Conservation (phyloP, 2,888 invertebrate species). For the Nephrotoma appendiculata region DNA sequence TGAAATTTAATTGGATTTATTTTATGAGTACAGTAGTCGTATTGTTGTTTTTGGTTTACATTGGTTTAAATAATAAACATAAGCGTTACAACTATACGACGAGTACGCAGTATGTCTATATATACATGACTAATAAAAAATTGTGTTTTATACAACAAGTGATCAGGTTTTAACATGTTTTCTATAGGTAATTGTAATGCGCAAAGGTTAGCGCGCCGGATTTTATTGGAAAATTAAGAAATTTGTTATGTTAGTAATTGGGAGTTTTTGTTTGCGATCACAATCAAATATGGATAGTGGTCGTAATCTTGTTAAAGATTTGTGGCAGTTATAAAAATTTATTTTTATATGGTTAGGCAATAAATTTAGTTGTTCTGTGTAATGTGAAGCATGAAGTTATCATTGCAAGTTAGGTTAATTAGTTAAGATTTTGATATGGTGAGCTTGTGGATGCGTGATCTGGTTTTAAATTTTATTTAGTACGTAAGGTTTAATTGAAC, state of each 20-base stretch:
- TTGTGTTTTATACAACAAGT: background rate
- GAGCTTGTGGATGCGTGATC: background rate
- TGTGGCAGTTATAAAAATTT: background rate
- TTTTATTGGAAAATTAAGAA: background rate
- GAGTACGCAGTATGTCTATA: background rate
- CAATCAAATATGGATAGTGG: background rate
- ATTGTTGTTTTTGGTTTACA: background rate
- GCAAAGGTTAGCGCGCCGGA: background rate
- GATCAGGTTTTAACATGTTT: background rate
- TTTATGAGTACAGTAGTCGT: background rate
- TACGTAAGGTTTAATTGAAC: background rate
- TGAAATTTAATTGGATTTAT: background rate
- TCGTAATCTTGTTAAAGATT: background rate
- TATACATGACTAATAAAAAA: background rate
- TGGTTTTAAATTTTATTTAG: background rate
- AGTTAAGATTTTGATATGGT: background rate
- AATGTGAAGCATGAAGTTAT: background rate
- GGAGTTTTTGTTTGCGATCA: background rate
- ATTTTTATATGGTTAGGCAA: background rate
- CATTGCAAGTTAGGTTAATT: background rate
- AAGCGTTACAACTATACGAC: background rate
- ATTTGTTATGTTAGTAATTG: background rate
- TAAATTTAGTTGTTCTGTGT: background rate
- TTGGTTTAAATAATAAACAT: background rate
- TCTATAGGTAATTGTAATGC: background rate